phyloP scores from a whole-genome alignment of 1,140 invertebrate genomes.

The Drosophila arizonae region DNA sequence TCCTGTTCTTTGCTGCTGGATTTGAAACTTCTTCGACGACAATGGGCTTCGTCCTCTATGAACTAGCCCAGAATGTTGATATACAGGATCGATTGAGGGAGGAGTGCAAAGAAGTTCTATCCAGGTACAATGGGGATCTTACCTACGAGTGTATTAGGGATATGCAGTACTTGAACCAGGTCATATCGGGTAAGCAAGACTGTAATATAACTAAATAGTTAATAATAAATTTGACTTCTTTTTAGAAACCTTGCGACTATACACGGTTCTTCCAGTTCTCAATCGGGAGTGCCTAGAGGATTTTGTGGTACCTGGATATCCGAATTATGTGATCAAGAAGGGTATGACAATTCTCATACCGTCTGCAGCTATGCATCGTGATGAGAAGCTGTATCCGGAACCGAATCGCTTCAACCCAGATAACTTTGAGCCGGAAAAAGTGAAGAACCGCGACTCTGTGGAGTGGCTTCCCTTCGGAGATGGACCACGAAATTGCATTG shows the following conservation, averaged over 20 bases:
- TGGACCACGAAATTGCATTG: constrained; percentile 83
- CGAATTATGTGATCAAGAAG: constrained; percentile 74
- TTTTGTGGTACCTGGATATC: constrained; percentile 80
- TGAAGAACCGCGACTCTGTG: constrained; percentile 81
- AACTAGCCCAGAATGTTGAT: constrained; percentile 84
- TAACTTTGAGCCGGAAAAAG: constrained; percentile 85
- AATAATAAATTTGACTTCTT: not conserved
- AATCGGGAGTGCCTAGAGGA: constrained; percentile 80
- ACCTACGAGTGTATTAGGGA: constrained; percentile 84
- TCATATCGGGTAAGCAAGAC: constrained; percentile 83
- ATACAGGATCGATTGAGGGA: constrained; percentile 84
- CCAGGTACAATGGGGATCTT: constrained; percentile 80
- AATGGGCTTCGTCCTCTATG: constrained; percentile 84
- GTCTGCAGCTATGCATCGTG: constrained; percentile 72
- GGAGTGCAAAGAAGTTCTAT: constrained; percentile 84
- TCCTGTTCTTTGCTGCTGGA: constrained; percentile 85
- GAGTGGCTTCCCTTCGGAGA: constrained; percentile 86
- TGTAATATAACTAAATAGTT: not conserved
- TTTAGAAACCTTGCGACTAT: constrained; percentile 72
- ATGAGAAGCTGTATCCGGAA: constrained; percentile 84
- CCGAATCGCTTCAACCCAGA: constrained; percentile 88
- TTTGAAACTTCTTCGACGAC: constrained; percentile 86
- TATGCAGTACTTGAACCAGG: constrained; percentile 84
- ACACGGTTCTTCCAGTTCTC: constrained; percentile 83
- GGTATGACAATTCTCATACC: constrained; percentile 67